Conservation (phyloP, 2,797 vertebrate species). For the Gadopsis bispinosus region DNA sequence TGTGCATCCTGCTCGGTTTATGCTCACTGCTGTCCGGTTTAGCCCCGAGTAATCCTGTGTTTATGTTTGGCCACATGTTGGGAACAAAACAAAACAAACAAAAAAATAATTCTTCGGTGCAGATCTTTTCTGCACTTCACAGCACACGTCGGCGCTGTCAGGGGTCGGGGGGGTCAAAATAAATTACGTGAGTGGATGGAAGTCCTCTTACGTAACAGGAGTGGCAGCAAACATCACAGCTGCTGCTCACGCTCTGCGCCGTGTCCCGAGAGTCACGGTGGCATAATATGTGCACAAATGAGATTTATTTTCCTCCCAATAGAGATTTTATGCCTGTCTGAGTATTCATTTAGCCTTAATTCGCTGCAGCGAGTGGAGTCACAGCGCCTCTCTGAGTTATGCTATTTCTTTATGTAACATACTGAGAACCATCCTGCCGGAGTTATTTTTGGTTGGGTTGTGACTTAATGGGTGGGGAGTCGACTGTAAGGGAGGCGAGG, state of each 20-base stretch:
- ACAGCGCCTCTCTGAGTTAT: slow-evolving; percentile 48
- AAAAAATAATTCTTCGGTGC: neutral
- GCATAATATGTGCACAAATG: slow-evolving; percentile 53
- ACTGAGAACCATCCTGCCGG: slow-evolving; percentile 36
- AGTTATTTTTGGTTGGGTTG: slow-evolving; percentile 78
- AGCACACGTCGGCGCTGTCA: slow-evolving; percentile 56
- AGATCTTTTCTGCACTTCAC: slow-evolving; percentile 50
- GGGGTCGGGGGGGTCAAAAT: slow-evolving; percentile 58
- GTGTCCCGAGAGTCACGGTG: slow-evolving; percentile 44
- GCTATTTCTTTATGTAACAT: slow-evolving; percentile 57
- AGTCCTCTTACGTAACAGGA: slow-evolving; percentile 76
- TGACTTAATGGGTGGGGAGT: slow-evolving; percentile 57
- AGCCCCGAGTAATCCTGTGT: slow-evolving; percentile 46
- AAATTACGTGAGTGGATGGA: slow-evolving; percentile 76
- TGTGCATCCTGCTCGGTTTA: neutral
- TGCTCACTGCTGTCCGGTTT: slow-evolving; percentile 16
- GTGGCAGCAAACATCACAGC: slow-evolving; percentile 67
- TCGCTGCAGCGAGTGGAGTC: slow-evolving; percentile 61
- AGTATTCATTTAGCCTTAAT: slow-evolving; percentile 41
- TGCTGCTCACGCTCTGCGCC: slow-evolving; percentile 61
- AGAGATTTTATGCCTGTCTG: slow-evolving; percentile 35
- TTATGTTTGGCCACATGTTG: slow-evolving; percentile 37
- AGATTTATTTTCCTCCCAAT: slow-evolving; percentile 43
- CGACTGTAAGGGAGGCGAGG: slow-evolving; percentile 15
- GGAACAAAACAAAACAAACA: neutral